These are phyloP conservation scores for Teinopalpus imperialis DNA, from an alignment of 2,888 invertebrate genomes.

Conservation along the genomic window DNA sequence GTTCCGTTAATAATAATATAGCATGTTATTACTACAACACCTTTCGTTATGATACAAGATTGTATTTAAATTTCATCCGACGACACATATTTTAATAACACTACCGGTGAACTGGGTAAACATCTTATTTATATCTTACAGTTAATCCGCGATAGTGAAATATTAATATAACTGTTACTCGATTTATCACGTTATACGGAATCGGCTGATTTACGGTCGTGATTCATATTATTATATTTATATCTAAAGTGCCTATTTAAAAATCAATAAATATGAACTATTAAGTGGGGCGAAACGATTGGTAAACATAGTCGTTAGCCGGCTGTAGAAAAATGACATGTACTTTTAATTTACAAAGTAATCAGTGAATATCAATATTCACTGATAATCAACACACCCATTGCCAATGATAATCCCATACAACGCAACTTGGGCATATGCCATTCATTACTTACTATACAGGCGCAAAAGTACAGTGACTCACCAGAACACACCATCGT, in stretches of 20 bases:
- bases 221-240: conserved; percentile 51
- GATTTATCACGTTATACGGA: conserved; percentile 65
- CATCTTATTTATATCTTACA: conserved; percentile 52
- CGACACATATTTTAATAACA: conserved; percentile 37
- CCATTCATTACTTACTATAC: too few relatives aligned
- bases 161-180: conserved; percentile 59
- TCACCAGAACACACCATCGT: too few relatives aligned
- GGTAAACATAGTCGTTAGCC: conserved; percentile 65
- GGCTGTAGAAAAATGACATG: too few relatives aligned
- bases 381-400: too few relatives aligned
- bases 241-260: not conserved
- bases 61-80: conserved; percentile 22
- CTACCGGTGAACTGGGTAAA: conserved; percentile 33
- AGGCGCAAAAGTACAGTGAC: too few relatives aligned
- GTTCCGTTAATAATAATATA: too few relatives aligned
- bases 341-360: too few relatives aligned
- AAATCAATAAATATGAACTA: conserved; percentile 67
- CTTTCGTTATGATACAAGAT: not conserved
- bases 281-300: conserved; percentile 58
- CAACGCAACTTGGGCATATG: too few relatives aligned
- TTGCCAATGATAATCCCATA: too few relatives aligned
- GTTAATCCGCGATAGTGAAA: conserved; percentile 63
- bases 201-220: conserved; percentile 63
- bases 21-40: too few relatives aligned
- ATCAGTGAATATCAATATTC: too few relatives aligned